These are phyloP conservation scores for Phataginus tricuspis DNA, from an alignment of 2,797 vertebrate genomes.

Conservation along the genomic window DNA sequence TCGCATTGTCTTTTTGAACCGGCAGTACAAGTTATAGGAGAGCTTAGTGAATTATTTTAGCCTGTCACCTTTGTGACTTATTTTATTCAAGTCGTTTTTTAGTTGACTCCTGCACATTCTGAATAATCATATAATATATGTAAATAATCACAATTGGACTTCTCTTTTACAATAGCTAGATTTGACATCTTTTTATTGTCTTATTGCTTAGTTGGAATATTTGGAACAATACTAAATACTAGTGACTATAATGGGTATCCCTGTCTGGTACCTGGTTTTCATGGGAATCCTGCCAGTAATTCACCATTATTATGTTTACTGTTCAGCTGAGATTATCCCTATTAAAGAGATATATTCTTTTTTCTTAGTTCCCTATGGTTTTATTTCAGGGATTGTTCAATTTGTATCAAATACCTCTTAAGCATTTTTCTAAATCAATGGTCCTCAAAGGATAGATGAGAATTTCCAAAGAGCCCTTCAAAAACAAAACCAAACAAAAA, in stretches of 20 bases:
- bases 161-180: not conserved
- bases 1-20: slow-evolving; percentile 4
- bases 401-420: slow-evolving; percentile 41
- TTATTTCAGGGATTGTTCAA: not conserved
- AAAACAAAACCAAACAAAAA: not conserved
- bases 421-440: slow-evolving; percentile 35
- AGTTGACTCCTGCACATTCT: not conserved
- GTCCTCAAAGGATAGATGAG: not conserved
- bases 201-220: not conserved
- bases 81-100: not conserved
- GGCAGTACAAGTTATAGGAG: not conserved
- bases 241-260: not conserved
- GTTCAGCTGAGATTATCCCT: not conserved
- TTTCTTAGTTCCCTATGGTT: not conserved
- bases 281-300: not conserved
- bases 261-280: not conserved
- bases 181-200: slow-evolving; percentile 28
- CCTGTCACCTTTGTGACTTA: not conserved
- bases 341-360: not conserved
- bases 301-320: not conserved
- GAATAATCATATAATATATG: not conserved
- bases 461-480: not conserved
- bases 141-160: not conserved
- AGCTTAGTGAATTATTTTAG: slow-evolving; percentile 12
- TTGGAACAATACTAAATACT: not conserved